Percentiles rank a stretch among this genome's conserved stretches.
Evolutionary conservation across 2,113 vertebrate genomes (phyloP).

Genomic region (Chionomys nivalis): DNA sequence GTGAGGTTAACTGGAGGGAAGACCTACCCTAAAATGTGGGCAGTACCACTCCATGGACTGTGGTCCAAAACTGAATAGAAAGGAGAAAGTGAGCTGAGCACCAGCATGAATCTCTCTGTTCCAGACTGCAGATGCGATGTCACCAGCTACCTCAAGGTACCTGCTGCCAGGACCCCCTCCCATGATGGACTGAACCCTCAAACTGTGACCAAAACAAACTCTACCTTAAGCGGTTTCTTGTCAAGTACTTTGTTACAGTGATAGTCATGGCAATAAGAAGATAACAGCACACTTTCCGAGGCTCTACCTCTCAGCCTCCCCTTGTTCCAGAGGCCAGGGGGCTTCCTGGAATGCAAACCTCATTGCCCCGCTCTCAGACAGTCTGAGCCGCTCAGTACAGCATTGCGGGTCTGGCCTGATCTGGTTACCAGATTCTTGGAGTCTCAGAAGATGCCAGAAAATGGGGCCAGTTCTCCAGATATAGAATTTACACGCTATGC

Average conservation of each 20-base stretch:
- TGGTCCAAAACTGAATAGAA: not conserved
- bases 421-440: not conserved
- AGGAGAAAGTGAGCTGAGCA: not conserved
- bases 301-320: too few species aligned
- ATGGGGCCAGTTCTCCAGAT: not conserved
- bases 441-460: not conserved
- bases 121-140: not conserved
- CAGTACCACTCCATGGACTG: not conserved
- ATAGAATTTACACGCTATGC: not conserved
- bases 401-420: too few species aligned
- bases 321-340: not conserved
- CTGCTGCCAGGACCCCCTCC: not conserved
- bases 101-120: not conserved
- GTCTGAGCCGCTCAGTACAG: not conserved
- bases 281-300: too few species aligned
- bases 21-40: not conserved
- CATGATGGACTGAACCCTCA: not conserved
- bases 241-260: not conserved
- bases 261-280: not conserved
- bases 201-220: not conserved
- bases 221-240: not conserved
- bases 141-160: not conserved
- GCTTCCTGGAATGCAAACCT: not conserved
- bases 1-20: not conserved
- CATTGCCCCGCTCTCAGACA: not conserved